phyloP scores from a whole-genome alignment of 2,888 invertebrate genomes.

The Torymus texanus region DNA sequence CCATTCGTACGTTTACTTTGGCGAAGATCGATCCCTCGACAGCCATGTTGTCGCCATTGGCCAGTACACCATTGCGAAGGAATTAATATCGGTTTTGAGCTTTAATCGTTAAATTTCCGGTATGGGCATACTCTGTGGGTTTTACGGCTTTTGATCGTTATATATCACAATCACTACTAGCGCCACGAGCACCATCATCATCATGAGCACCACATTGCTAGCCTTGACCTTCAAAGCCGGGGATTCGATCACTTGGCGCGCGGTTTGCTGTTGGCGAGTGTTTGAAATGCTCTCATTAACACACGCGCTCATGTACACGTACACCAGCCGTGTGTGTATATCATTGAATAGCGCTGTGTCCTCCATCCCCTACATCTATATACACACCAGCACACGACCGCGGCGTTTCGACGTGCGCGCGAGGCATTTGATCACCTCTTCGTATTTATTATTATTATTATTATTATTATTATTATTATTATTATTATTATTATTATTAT shows the following conservation, averaged over 20 bases:
- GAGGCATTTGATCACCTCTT: constrained; percentile 13
- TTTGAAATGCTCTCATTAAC: constrained; percentile 33
- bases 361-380: background rate
- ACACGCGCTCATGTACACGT: background rate
- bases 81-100: constrained; percentile 24
- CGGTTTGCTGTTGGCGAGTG: constrained; percentile 13
- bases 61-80: background rate
- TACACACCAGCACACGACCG: background rate
- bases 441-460: background rate
- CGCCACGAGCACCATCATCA: background rate
- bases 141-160: constrained; percentile 29
- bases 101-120: constrained; percentile 27
- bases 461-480: too few species aligned
- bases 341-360: too few species aligned
- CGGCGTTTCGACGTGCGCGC: background rate
- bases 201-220: background rate
- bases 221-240: constrained; percentile 17
- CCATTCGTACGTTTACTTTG: background rate
- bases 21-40: constrained; percentile 8
- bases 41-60: background rate
- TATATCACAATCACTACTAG: too few species aligned
- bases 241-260: constrained; percentile 22
- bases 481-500: background rate
- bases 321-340: background rate
- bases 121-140: background rate